phyloP scores from a whole-genome alignment of 2,113 vertebrate species.

The Peucedramus taeniatus region DNA sequence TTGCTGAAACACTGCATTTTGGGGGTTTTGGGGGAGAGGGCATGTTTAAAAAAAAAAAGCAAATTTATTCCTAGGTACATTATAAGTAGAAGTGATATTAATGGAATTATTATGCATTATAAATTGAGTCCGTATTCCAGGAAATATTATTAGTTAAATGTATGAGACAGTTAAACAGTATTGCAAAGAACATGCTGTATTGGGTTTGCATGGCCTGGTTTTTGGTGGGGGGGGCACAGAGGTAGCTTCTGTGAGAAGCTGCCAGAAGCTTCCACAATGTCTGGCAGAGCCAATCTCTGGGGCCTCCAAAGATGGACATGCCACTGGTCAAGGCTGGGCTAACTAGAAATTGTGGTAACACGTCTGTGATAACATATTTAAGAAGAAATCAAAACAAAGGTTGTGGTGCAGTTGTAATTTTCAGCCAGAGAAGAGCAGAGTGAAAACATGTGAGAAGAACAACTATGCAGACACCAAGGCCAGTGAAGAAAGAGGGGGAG shows the following conservation, averaged over 20 bases:
- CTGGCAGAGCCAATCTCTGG: neutral
- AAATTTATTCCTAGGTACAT: neutral
- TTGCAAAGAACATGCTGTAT: neutral
- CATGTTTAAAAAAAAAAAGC: neutral
- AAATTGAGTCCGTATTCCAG: neutral
- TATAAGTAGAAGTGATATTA: neutral
- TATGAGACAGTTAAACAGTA: neutral
- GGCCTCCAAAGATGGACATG: neutral
- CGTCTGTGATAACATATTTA: neutral
- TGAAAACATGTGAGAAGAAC: neutral
- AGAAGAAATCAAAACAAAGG: neutral
- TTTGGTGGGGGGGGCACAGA: neutral
- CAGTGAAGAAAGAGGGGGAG: neutral
- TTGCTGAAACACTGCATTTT: neutral
- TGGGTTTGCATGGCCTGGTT: neutral
- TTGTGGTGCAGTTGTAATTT: neutral
- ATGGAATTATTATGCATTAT: neutral
- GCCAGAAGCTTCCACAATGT: neutral
- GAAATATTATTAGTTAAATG: neutral
- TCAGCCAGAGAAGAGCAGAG: neutral
- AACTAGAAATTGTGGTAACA: neutral
- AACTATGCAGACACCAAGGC: neutral
- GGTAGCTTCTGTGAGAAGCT: neutral
- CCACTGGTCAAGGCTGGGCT: neutral
- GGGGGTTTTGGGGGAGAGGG: neutral